Base-by-base conservation (phyloP, 2,888 invertebrate species). In the Drosophila mercatorum region DNA sequence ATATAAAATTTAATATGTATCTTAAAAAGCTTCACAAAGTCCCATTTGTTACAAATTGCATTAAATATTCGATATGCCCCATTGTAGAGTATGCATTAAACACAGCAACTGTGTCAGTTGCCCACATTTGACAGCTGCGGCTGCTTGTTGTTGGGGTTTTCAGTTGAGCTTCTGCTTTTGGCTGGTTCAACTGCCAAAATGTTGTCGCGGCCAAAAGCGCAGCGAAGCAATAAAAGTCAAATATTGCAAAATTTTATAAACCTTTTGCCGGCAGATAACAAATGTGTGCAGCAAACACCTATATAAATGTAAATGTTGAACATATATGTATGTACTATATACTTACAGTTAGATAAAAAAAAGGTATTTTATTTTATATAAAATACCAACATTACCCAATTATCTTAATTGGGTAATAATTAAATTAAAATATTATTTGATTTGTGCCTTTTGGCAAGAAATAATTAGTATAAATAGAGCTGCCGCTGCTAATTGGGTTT, bases 61-160 rank as follows among this genome's bases (percentile, higher is more conserved):
- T 59, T 14, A 12, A 2, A 2, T 7, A 36, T n/a, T 34, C 3
- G 1, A 43, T 22, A n/a, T 53, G 43, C 43, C n/a, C 11, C 12
- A 14, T 28, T 5, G 1, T 0, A 55, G 55, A 5, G 47, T n/a
- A 59, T 22, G 44, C 17, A 17, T 6, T 0, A 34, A 34, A 58
- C 61, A 38, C 46, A 56, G 52, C 17, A 55, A 22, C 44, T 53
- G 38, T 12, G 52, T 7, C 44, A 36, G 59, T 28, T 51, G 31
- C 43, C 59, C 62, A 46, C 67, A 82, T 75, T 82, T 82, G 82
- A 71, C 82, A 81, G 70, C 61, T 67, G 63, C 65, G 61, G 65
- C 26, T 65, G 58, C 41, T 26, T 53, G 56, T 36, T 66, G 52
- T 53, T 68, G 31, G 31, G 17, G 55, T 53, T 53, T 65, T 63